These are phyloP conservation scores for Tyto alba DNA, from an alignment of 2,113 vertebrate genomes.

Conservation along the genomic window DNA sequence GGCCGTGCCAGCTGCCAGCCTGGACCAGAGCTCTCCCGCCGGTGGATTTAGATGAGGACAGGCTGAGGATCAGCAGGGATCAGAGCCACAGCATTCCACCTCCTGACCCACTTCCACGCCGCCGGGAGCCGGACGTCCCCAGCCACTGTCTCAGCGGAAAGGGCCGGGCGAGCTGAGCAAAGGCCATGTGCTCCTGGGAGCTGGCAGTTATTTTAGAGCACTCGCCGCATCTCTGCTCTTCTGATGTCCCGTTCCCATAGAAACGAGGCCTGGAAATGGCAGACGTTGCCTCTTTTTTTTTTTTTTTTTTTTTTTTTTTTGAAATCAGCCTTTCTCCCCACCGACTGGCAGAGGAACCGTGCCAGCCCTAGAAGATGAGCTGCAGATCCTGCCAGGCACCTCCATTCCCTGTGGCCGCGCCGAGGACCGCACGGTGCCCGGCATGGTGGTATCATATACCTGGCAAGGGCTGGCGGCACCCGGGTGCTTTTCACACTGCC, in stretches of 20 bases:
- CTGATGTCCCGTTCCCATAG: slow-evolving; percentile 56
- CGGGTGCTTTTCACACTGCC: fast-evolving
- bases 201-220: slow-evolving; percentile 10
- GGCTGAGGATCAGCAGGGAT: neutral
- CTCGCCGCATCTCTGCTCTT: neutral
- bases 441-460: neutral
- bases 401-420: fast-evolving
- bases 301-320: neutral
- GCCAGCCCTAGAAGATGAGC: neutral
- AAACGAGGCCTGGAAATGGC: slow-evolving; percentile 48
- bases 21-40: neutral
- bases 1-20: neutral
- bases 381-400: neutral
- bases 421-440: fast-evolving
- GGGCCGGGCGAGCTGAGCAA: neutral
- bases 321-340: neutral
- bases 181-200: neutral
- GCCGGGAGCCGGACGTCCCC: fast-evolving
- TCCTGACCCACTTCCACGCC: neutral
- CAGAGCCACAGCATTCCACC: neutral
- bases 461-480: fast-evolving
- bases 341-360: neutral
- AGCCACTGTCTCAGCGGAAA: fast-evolving
- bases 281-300: neutral
- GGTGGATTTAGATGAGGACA: neutral